Conservation (phyloP, 2,888 invertebrate genomes). For the Parochlus steinenii region DNA sequence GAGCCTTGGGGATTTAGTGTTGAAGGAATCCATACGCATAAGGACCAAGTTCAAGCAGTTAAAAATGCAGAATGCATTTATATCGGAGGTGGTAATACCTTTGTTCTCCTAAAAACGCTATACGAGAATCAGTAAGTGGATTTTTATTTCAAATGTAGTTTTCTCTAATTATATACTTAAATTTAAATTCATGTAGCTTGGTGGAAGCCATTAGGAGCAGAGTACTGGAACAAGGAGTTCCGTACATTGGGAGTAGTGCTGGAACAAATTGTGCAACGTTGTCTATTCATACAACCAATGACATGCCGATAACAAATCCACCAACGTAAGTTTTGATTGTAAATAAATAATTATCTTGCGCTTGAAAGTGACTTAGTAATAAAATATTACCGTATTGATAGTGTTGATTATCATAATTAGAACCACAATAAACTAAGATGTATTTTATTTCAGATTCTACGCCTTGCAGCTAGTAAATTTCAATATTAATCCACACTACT, state of each 20-base stretch:
- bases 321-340: slow-evolving; percentile 28
- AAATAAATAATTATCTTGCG: no score
- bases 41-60: slow-evolving; percentile 39
- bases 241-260: slow-evolving; percentile 66
- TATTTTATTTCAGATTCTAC: slow-evolving; percentile 33
- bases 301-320: slow-evolving; percentile 73
- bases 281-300: slow-evolving; percentile 70
- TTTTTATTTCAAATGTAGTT: no score
- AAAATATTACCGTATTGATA: no score
- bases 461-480: slow-evolving; percentile 59
- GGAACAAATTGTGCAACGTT: slow-evolving; percentile 69
- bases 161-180: no score
- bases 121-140: slow-evolving; percentile 48
- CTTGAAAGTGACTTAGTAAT: no score
- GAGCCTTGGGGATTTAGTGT: slow-evolving; percentile 47
- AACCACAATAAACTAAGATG: no score
- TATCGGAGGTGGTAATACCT: slow-evolving; percentile 70
- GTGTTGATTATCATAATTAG: no score
- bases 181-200: no score
- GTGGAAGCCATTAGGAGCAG: slow-evolving; percentile 42
- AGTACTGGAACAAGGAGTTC: slow-evolving; percentile 43
- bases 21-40: slow-evolving; percentile 44
- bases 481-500: slow-evolving; percentile 74
- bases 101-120: slow-evolving; percentile 49
- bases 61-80: slow-evolving; percentile 50